A percentile compares a stretch with the other conserved stretches of the same genome.
Evolutionary conservation across 2,797 vertebrate species (phyloP).

Genomic region (Semotilus atromaculatus): DNA sequence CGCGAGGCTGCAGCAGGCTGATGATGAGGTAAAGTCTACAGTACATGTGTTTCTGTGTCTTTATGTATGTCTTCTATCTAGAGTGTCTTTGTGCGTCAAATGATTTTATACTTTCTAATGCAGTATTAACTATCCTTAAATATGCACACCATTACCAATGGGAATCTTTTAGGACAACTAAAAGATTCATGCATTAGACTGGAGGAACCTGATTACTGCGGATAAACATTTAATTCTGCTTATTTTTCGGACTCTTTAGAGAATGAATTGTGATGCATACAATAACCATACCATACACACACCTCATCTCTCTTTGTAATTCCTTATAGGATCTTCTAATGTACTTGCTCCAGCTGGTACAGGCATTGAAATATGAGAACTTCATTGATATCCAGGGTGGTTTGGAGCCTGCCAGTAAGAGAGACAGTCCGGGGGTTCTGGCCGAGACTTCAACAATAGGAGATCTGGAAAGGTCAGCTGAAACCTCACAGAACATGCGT

Average conservation of each 20-base stretch:
- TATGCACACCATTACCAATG: neutral
- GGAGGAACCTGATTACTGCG: neutral
- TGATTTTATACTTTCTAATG: neutral
- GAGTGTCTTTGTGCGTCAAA: neutral
- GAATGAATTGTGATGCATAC: neutral
- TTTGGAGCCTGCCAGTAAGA: slow-evolving; percentile 89
- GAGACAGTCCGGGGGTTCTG: slow-evolving; percentile 86
- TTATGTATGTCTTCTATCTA: neutral
- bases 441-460: slow-evolving; percentile 80
- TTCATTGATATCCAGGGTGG: slow-evolving; percentile 94
- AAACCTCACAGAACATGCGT: neutral
- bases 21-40: slow-evolving; percentile 87
- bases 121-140: neutral
- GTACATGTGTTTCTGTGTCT: slow-evolving; percentile 12
- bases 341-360: slow-evolving; percentile 97
- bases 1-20: slow-evolving; percentile 91
- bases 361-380: slow-evolving; percentile 97
- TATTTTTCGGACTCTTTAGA: neutral
- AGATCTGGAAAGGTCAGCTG: slow-evolving; percentile 87
- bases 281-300: neutral
- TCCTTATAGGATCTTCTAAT: slow-evolving; percentile 89
- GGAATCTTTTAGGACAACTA: neutral
- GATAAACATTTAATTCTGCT: neutral
- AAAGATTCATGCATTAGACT: neutral
- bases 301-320: neutral